Conservation (phyloP, 2,113 vertebrate genomes). For the Mesocricetus auratus region DNA sequence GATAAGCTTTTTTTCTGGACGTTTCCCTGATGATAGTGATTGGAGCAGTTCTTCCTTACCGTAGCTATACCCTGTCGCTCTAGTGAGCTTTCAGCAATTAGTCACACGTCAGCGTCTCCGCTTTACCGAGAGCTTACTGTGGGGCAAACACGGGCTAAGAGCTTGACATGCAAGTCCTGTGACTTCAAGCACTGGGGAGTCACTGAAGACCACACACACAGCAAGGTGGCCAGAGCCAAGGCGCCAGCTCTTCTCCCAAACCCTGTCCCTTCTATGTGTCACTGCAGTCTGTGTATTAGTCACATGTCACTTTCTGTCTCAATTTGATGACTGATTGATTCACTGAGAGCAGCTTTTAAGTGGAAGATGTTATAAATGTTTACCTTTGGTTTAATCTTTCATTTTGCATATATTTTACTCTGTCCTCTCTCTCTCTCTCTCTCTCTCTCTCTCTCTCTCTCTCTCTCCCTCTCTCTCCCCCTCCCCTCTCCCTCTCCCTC, state of each 20-base stretch:
- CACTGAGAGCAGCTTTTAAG: neutral
- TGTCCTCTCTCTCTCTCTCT: too few species aligned
- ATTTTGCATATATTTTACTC: neutral
- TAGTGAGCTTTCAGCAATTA: neutral
- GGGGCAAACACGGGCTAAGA: neutral
- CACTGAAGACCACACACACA: neutral
- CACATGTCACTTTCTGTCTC: neutral
- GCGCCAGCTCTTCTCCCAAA: neutral
- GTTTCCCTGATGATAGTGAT: neutral
- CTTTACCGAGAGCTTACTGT: neutral
- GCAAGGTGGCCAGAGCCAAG: neutral
- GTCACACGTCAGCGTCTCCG: neutral
- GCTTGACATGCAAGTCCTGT: neutral
- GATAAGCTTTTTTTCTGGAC: slow-evolving; percentile 1
- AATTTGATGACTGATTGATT: neutral
- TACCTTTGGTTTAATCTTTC: slow-evolving; percentile 17
- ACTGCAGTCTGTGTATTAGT: neutral
- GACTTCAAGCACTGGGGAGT: neutral
- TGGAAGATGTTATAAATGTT: neutral
- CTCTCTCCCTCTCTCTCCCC: too few species aligned
- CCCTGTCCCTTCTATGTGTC: neutral
- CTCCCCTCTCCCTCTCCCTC: too few species aligned
- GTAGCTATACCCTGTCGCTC: neutral
- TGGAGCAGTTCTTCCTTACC: neutral
- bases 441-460: too few species aligned